These are phyloP conservation scores for Myrmecophaga tridactyla DNA, from an alignment of 2,113 vertebrate genomes.

Conservation along the genomic window DNA sequence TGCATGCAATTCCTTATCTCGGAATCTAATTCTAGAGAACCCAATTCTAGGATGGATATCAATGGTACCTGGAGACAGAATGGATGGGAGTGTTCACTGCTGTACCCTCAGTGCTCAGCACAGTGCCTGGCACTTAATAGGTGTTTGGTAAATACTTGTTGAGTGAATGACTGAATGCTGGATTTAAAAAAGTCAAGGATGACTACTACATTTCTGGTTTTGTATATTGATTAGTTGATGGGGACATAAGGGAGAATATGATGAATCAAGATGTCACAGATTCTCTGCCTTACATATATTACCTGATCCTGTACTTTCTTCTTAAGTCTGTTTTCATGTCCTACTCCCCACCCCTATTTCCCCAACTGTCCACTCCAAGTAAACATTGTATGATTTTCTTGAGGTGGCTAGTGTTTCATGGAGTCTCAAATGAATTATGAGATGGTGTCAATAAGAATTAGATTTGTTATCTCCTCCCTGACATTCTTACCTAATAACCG, in stretches of 20 bases:
- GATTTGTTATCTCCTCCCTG: not conserved
- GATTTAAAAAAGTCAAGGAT: not conserved
- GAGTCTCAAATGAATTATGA: not conserved
- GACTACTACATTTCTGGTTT: not conserved
- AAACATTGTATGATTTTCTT: not conserved
- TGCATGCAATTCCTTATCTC: not conserved
- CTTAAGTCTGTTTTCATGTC: not conserved
- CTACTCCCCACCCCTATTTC: not conserved
- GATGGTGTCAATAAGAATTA: not conserved
- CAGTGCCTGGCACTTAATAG: not conserved
- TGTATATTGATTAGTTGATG: not conserved
- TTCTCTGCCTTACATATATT: not conserved
- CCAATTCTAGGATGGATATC: not conserved
- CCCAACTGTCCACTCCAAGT: rapidly evolving
- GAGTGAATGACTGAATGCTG: not conserved
- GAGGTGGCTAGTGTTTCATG: not conserved
- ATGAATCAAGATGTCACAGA: not conserved
- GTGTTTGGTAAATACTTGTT: not conserved
- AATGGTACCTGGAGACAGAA: not conserved
- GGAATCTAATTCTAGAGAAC: not conserved
- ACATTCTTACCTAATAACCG: not conserved
- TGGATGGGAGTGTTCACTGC: not conserved
- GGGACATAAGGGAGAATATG: not conserved
- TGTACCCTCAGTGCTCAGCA: not conserved
- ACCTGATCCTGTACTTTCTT: not conserved